Evolutionary conservation across 2,113 vertebrate genomes (phyloP), one percentile per base, ranked within the genome.

Genomic region (Ptychochromis oligacanthus): DNA sequence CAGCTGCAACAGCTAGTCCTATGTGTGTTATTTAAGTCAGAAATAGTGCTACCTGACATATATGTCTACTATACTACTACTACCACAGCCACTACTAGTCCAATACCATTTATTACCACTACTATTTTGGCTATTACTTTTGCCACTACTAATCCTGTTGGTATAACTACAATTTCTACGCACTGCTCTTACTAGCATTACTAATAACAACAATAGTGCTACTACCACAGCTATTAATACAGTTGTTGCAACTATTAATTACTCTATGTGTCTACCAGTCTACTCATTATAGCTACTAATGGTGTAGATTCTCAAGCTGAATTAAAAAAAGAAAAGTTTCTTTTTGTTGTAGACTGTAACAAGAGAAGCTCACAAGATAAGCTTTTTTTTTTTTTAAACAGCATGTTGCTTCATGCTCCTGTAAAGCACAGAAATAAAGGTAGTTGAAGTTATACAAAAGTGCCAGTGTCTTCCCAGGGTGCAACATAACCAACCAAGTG

Each of bases 381-480:
- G 49, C 15, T 31, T 70, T 0, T 18, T 54, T 52, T 72, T 31
- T 70, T 0, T 18, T 54, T 52, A 54, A 49, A 24, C 24, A 20
- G 11, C 20, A 28, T 54, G 67, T n/a, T 52, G 24, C 43, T 20
- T 52, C 0, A 31, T 52, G 17, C 46, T 72, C 11, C 17, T 20
- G 46, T 72, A 72, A 72, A 72, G 67, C 26, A 52, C 67, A 72
- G 67, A 52, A 72, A 72, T 70, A 49, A 70, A 31, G 36, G 36
- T 36, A 36, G 36, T 6, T 36, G 4, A 36, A 36, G 36, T 36
- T 36, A 36, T 36, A 36, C 6, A 36, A 36, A 8, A 52, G 26
- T 18, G 26, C 46, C 5, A 18, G 26, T 72, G 46, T 72, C 46
- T 2, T 70, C 24, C 65, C 17, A 70, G 67, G 17, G 26, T 72